Evolutionary conservation across 2,797 vertebrate species (phyloP), one percentile per base, ranked within the genome.

Genomic region (Meda fulgida): DNA sequence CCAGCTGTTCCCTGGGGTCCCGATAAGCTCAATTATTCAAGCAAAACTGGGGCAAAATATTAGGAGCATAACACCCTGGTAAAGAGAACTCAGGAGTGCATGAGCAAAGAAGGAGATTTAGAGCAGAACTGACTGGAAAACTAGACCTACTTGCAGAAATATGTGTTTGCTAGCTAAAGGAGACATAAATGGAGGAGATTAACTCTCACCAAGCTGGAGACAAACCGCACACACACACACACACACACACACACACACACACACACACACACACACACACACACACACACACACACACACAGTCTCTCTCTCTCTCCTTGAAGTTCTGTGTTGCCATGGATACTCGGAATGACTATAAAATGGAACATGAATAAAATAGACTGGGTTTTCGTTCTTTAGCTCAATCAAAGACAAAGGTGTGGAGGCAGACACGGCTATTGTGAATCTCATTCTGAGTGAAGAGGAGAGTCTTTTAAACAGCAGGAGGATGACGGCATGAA

Each of bases 311-410:
- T n/a, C 53, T 11, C 63, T 60, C 80, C 86, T 77, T 81, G 87
- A 89, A 88, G 88, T 88, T 78, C 88, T n/a, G 51, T 84, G 91
- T 92, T 91, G 87, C 89, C 90, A 91, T 90, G 89, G 90, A 88
- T 81, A 92, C 89, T 9, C 19, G 4, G 84, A 60, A 80, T 60
- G 80, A 46, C 73, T 82, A 65, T 71, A 78, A 87, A 88, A 80
- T 79, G 69, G 72, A 88, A 66, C 80, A 63, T 40, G 26, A 65
- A 72, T 21, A 71, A 65, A 81, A 26, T 34, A 40, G 31, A 53
- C 18, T 48, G 26, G 65, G 46, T 23, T 38, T 63, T 34, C 77
- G n/a, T 53, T 80, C 81, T 88, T 85, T 16, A 78, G 65, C 79
- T 88, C 88, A 78, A 34, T 79, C 55, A 72, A 71, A 75, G 71